phyloP scores from a whole-genome alignment of 2,888 invertebrate genomes.

The Pardosa pseudoannulata region DNA sequence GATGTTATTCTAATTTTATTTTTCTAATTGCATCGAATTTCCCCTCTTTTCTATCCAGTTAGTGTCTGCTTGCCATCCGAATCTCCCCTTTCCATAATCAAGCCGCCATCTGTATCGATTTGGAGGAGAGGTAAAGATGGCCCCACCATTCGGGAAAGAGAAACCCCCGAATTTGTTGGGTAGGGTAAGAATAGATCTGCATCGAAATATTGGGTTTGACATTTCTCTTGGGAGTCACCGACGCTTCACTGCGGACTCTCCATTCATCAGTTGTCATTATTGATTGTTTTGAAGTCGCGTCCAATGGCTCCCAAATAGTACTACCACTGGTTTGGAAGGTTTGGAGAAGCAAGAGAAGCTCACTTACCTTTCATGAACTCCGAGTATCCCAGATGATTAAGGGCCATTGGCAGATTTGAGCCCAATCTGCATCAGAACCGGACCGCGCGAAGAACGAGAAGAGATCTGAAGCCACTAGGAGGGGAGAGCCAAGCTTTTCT shows the following conservation, averaged over 20 bases:
- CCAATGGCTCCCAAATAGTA: neutral
- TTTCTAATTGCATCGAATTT: too few species aligned
- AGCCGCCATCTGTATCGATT: constrained; percentile 60
- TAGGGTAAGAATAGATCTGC: neutral
- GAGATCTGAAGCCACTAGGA: constrained; percentile 36
- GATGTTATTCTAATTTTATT: too few species aligned
- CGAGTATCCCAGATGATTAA: neutral
- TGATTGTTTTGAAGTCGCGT: neutral
- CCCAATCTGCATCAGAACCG: neutral
- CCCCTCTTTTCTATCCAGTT: constrained; percentile 34
- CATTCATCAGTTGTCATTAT: neutral
- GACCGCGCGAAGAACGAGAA: constrained; percentile 1
- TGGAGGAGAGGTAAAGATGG: constrained; percentile 16
- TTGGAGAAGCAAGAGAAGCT: neutral
- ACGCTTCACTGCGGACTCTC: too few species aligned
- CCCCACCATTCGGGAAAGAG: neutral
- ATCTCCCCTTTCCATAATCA: constrained; percentile 5
- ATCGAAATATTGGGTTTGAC: neutral
- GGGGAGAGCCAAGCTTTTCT: constrained; percentile 23
- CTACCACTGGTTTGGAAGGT: neutral
- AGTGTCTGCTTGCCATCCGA: neutral
- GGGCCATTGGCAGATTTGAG: neutral
- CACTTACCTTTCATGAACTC: constrained; percentile 6
- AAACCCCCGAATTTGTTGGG: neutral
- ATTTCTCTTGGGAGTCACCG: too few species aligned